phyloP scores from a whole-genome alignment of 1,140 invertebrate species.

The Agraylea sexmaculata region DNA sequence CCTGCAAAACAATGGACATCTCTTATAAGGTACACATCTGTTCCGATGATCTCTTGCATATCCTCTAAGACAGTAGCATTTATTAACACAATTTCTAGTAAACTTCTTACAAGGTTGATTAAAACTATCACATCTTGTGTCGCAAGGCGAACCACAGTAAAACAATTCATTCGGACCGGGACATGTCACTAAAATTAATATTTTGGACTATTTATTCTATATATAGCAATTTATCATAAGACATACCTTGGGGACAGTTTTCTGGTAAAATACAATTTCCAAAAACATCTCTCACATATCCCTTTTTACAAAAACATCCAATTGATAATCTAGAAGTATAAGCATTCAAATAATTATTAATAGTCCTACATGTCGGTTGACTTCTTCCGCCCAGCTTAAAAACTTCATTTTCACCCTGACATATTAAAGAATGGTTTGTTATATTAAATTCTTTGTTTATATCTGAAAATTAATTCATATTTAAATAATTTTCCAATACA shows the following conservation, averaged over 20 bases:
- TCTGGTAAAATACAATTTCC: neutral
- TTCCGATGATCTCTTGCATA: slow-evolving; percentile 17
- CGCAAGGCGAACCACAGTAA: slow-evolving; percentile 18
- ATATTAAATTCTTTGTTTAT: too few relatives aligned
- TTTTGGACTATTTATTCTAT: neutral
- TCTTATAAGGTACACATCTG: slow-evolving; percentile 12
- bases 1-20: too few relatives aligned
- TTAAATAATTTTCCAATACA: too few relatives aligned
- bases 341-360: too few relatives aligned
- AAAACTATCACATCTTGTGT: slow-evolving; percentile 12
- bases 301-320: neutral
- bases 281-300: slow-evolving; percentile 2
- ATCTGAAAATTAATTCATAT: too few relatives aligned
- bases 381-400: too few relatives aligned
- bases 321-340: too few relatives aligned
- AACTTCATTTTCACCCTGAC: too few relatives aligned
- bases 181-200: slow-evolving; percentile 14
- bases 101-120: slow-evolving; percentile 12
- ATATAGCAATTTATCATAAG: too few relatives aligned
- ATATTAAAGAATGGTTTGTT: too few relatives aligned
- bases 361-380: too few relatives aligned
- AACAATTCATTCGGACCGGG: slow-evolving; percentile 13
- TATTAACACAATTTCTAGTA: slow-evolving; percentile 9
- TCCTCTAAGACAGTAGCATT: slow-evolving; percentile 16
- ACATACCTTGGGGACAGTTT: too few relatives aligned